Base-by-base conservation (phyloP, 2,113 vertebrate genomes). In the Planiliza haematocheilus region DNA sequence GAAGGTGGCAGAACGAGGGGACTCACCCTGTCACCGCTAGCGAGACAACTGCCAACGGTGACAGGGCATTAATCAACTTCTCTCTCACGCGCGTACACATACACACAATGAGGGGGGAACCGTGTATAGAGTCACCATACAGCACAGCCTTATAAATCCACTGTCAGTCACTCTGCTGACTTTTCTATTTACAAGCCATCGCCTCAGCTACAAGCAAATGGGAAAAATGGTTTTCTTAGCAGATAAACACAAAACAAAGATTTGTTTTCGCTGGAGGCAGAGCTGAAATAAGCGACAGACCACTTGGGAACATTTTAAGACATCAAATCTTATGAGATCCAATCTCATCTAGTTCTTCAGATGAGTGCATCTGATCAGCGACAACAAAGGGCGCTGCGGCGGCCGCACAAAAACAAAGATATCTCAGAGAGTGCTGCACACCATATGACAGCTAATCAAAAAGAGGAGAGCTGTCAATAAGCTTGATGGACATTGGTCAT, bases 11-110 rank as follows among this genome's bases (percentile, higher is more conserved):
- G 52, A 37, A 65, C 20, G 66, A 67, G 57, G 60, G 58, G 74
- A 65, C 51, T 77, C 84, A 38, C 55, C 79, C 74, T 14, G 70
- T 83, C 82, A 75, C 55, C 39, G 55, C 18, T 0, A 48, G 65
- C 20, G 9, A 82, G 61, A 78, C 83, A 69, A 81, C 78, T 73
- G 86, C 78, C 79, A 70, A 43, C 48, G 16, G 46, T 72, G 84
- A 83, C 78, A 71, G 55, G 62, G 65, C 74, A 88, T 86, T 90
- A 83, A 90, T 90, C 82, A 90, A 79, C 70, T 60, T 45, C 57
- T 72, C 70, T 55, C 11, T 30, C 67, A 46, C 8, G 18, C 46
- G 58, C 58, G 66, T 59, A 60, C 17, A 20, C 21, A 70, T 30
- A 58, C 45, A 56, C 18, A 24, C 38, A 79, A 60, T 37, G 48